Percentiles rank a stretch among this genome's conserved stretches.
phyloP scores from a whole-genome alignment of 2,113 vertebrate genomes.

The Columbina picui region DNA sequence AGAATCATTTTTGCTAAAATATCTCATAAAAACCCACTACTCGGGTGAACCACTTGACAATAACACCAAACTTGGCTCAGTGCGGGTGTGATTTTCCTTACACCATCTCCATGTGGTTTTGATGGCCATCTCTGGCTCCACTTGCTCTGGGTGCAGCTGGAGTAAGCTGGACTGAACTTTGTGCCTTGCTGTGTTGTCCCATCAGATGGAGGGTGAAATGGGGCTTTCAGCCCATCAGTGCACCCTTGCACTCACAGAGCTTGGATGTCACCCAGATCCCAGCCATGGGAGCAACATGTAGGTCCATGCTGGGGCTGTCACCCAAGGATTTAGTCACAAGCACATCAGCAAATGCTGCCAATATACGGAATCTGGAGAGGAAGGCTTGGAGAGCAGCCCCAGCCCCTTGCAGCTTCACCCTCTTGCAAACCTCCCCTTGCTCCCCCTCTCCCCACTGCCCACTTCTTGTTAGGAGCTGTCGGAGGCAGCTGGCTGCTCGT shows the following conservation, averaged over 20 bases:
- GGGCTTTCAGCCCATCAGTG: background rate
- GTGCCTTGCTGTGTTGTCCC: background rate
- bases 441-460: constrained; percentile 2
- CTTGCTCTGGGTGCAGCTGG: background rate
- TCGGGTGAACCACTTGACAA: fast-evolving
- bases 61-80: fast-evolving
- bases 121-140: background rate
- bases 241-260: background rate
- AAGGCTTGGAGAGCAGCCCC: background rate
- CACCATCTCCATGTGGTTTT: background rate
- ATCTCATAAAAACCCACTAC: background rate
- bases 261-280: background rate
- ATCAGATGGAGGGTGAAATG: background rate
- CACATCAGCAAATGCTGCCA: background rate
- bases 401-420: background rate
- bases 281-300: background rate
- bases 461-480: constrained; percentile 65
- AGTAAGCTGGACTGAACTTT: background rate
- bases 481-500: constrained; percentile 61
- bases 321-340: fast-evolving
- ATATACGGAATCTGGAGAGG: background rate
- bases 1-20: background rate
- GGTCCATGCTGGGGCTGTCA: fast-evolving
- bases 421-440: background rate
- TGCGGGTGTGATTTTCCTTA: background rate